Base-by-base conservation (phyloP, 2,797 vertebrate genomes). In the Lepus townsendii region DNA sequence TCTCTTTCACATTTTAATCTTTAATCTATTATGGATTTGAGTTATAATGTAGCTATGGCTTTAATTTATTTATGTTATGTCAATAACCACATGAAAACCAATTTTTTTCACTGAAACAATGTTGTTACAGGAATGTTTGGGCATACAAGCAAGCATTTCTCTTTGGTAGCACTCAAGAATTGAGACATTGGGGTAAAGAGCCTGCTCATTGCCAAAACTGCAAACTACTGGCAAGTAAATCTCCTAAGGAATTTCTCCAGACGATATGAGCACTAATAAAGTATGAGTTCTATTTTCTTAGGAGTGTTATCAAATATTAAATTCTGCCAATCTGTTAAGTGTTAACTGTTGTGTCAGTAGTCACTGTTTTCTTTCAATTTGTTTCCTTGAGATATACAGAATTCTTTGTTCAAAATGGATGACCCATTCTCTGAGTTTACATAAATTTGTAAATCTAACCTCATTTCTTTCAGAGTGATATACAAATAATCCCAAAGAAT, bases 401-500 rank as follows among this genome's bases (percentile, higher is more conserved):
- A 80, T 87, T 54, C 60, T 14, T 86, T 78, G 20, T 54, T 91
- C 47, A 93, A 63, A 94, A 13, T 87, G 7, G 27, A 68, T 13
- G 3, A 19, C 22, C 32, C 42, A 12, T 68, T 47, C 82, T 68
- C 68, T 75, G 11, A 88, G 1, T 75, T n/a, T 83, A 32, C 17
- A 76, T 30, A 1, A 80, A 60, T 86, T 78, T 89, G 19, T 65
- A 16, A 94, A 86, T 68, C 30, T n/a, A 27, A 71, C 38, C 30
- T 60, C 63, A 47, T 83, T 76, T 72, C 16, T 95, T 95, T 89
- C 60, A 83, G 35, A 65, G 10, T 73, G 35, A 73, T 54, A 83
- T 50, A 1, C 8, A 89, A 76, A 72, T 93, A 72, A 75, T 9
- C 10, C 9, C 32, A 54, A n/a, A 93, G 14, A 92, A 69, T n/a